Base-by-base conservation (phyloP, 2,797 vertebrate genomes). In the Rhodeus uyekii region DNA sequence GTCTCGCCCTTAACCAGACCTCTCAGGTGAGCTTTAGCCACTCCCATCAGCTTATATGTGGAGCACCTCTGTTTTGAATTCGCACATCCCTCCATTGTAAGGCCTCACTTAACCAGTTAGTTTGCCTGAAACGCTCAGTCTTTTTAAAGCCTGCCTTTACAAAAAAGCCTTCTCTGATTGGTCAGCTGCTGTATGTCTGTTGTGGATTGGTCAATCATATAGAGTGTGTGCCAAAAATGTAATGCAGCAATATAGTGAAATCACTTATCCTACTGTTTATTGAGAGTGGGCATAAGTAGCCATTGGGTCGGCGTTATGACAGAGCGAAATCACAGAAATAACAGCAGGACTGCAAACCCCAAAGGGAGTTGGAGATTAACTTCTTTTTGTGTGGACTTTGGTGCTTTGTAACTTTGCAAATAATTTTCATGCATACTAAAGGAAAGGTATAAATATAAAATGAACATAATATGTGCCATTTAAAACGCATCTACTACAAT, bases 1-100 rank as follows among this genome's bases (percentile, higher is more conserved):
- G 86, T 27, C 87, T 95, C 63, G 94, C 92, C 0, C 65, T 94
- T 42, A 87, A 79, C 68, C 87, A 92, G 78, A 91, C 91, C 36
- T 84, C 85, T 61, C 86, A 93, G 88, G 94, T 95, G 12, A 80
- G 82, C 24, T 32, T 73, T 53, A 76, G 64, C 5, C 48, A 29
- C 60, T 4, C 24, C 34, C 60, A 76, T 65, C 39, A 65, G 18
- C n/a, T 84, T 69, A 76, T n/a, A 81, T 12, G 39, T 39, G 63
- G 6, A 77, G 32, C n/a, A 22, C 32, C 55, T 38, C 19, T 8
- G 22, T 18, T 24, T 55, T 63, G 65, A 55, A 34, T 34, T 16
- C 27, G 24, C 69, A 73, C 61, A 72, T 63, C 63, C 76, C 83
- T 87, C 19, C 8, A 13, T 18, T 75, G 9, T 55, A n/a, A 81